Evolutionary conservation across 30 jellyfish, hydroid and myxozoan genomes (phyloP).

Genomic region (Haliclystus octoradiatus): DNA sequence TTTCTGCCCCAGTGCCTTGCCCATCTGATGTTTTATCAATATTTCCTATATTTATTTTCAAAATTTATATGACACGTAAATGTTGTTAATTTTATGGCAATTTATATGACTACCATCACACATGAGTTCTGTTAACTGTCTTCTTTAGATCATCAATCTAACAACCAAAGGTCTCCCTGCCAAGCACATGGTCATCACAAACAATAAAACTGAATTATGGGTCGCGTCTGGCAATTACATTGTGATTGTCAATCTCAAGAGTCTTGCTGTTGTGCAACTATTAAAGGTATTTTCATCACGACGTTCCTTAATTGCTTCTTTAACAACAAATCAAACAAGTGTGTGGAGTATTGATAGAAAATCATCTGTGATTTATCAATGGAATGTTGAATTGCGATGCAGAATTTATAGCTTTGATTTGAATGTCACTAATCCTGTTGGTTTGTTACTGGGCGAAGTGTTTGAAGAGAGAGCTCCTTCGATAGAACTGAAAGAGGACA

Average conservation of each 20-base stretch:
- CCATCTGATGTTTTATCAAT: no score
- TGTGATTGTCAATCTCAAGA: slow-evolving; percentile 37
- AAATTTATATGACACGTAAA: no score
- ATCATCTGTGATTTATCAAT: slow-evolving; percentile 50
- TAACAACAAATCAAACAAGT: slow-evolving; percentile 48
- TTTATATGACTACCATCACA: background rate
- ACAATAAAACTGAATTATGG: slow-evolving; percentile 54
- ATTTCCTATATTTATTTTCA: no score
- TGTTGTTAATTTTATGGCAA: background rate
- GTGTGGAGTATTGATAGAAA: slow-evolving; percentile 59
- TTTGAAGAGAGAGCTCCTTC: slow-evolving; percentile 13
- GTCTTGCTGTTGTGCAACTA: slow-evolving; percentile 21
- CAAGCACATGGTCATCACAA: slow-evolving; percentile 51
- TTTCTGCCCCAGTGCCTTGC: no score
- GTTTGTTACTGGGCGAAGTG: background rate
- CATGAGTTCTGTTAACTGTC: background rate
- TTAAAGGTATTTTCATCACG: slow-evolving; percentile 32
- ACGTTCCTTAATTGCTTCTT: slow-evolving; percentile 4
- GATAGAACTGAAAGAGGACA: slow-evolving; percentile 19
- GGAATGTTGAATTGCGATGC: slow-evolving; percentile 59
- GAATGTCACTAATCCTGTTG: slow-evolving; percentile 15
- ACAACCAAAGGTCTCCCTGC: slow-evolving; percentile 72
- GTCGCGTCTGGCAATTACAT: slow-evolving; percentile 79
- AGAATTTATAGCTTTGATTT: slow-evolving; percentile 35
- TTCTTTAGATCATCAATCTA: slow-evolving; percentile 43